These are phyloP conservation scores for Cliona cf. orientalis DNA, from an alignment of 37 sponge, comb jelly and placozoan species.

Conservation along the genomic window DNA sequence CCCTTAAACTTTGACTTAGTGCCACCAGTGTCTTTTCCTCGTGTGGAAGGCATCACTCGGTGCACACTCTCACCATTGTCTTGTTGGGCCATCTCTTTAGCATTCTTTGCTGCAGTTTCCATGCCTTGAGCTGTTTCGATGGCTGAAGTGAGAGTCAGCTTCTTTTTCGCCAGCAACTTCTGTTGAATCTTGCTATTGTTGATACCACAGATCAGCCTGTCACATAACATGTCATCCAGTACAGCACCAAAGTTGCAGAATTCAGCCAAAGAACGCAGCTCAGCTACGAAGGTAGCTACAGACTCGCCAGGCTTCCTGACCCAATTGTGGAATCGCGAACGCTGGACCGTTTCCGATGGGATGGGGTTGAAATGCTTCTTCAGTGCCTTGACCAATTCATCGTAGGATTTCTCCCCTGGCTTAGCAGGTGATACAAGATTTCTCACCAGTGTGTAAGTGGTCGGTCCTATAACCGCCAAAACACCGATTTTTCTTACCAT, in stretches of 20 bases:
- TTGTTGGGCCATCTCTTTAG: too few relatives aligned
- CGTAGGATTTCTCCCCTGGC: slow-evolving; percentile 10
- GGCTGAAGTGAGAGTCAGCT: slow-evolving; percentile 4
- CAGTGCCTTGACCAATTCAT: slow-evolving; percentile 7
- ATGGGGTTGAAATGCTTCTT: slow-evolving; percentile 3
- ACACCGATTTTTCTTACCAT: neutral
- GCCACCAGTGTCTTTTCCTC: too few relatives aligned
- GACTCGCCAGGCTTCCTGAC: too few relatives aligned
- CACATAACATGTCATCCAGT: slow-evolving; percentile 5
- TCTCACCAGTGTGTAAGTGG: slow-evolving; percentile 7
- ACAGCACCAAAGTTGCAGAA: slow-evolving; percentile 7
- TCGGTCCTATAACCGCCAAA: slow-evolving; percentile 2
- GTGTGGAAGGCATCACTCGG: too few relatives aligned
- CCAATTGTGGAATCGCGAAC: slow-evolving; percentile 11
- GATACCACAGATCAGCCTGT: slow-evolving; percentile 39
- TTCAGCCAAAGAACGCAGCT: slow-evolving; percentile 1
- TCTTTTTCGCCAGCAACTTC: neutral
- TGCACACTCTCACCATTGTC: too few relatives aligned
- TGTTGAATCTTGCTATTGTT: slow-evolving; percentile 11
- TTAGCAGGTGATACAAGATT: slow-evolving; percentile 7
- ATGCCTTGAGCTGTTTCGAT: too few relatives aligned
- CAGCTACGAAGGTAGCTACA: neutral
- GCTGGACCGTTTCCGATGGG: slow-evolving; percentile 8
- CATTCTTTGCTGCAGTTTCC: slow-evolving; percentile 22
- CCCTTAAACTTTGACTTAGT: too few relatives aligned